These are phyloP conservation scores for Sphaeridia pumilis DNA, from an alignment of 2,888 invertebrate species.

Conservation along the genomic window DNA sequence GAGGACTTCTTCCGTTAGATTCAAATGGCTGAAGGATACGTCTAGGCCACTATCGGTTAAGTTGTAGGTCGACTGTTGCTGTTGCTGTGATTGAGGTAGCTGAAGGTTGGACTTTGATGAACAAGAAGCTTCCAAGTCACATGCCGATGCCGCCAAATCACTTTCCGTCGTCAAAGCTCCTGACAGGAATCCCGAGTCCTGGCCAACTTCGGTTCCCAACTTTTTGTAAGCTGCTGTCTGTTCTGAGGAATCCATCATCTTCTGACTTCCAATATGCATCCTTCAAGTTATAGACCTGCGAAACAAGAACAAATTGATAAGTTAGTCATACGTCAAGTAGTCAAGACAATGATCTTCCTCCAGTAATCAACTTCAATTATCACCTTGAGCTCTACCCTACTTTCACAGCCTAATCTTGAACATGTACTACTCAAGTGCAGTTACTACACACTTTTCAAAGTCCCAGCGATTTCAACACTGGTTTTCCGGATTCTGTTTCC, in stretches of 20 bases:
- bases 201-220: constrained; percentile 15
- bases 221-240: constrained; percentile 4
- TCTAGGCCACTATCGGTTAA: constrained; percentile 57
- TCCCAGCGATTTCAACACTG: too few relatives aligned
- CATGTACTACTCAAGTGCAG: too few relatives aligned
- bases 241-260: constrained; percentile 2
- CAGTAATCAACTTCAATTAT: not conserved
- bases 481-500: too few relatives aligned
- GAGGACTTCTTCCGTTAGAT: constrained; percentile 22
- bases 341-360: not conserved
- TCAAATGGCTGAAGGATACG: constrained; percentile 36
- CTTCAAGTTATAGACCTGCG: constrained; percentile 1
- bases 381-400: not conserved
- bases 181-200: constrained; percentile 33
- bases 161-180: constrained; percentile 33
- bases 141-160: constrained; percentile 27
- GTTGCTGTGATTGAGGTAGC: not conserved
- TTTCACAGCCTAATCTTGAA: too few relatives aligned
- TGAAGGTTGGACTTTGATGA: constrained; percentile 13
- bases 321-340: not conserved
- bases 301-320: not conserved
- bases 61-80: constrained; percentile 11
- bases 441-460: too few relatives aligned
- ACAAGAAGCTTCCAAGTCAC: constrained; percentile 25
- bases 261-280: constrained; percentile 13